Evolutionary conservation across 2,113 vertebrate genomes (phyloP).

Genomic region (Ciconia stormi): DNA sequence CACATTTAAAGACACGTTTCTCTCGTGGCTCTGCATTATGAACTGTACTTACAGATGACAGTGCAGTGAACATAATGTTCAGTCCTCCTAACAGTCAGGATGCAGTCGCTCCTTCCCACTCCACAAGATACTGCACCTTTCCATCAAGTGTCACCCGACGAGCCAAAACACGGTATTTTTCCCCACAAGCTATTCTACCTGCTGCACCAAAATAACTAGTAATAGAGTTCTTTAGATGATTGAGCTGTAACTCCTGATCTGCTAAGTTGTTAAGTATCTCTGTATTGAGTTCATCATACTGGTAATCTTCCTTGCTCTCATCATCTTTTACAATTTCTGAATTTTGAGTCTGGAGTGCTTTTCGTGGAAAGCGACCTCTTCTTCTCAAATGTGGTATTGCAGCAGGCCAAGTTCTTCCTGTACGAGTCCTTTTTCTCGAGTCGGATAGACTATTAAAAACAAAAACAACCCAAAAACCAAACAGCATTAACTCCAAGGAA

Average conservation of each 20-base stretch:
- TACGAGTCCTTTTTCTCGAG: slow-evolving; percentile 86
- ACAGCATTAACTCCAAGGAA: background rate
- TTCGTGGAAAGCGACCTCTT: slow-evolving; percentile 88
- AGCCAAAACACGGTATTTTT: slow-evolving; percentile 95
- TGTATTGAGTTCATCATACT: slow-evolving; percentile 86
- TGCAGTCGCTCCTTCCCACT: slow-evolving; percentile 98
- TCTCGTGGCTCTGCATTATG: slow-evolving; percentile 61
- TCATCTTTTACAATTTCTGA: slow-evolving; percentile 85
- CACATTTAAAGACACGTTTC: slow-evolving; percentile 62
- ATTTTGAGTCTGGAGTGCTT: slow-evolving; percentile 88
- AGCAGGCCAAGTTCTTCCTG: slow-evolving; percentile 85
- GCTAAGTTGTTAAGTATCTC: slow-evolving; percentile 92
- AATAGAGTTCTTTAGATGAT: slow-evolving; percentile 96
- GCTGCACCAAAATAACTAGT: slow-evolving; percentile 97
- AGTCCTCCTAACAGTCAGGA: slow-evolving; percentile 86
- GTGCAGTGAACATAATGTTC: slow-evolving; percentile 79
- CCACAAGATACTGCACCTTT: slow-evolving; percentile 98
- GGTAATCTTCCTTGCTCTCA: slow-evolving; percentile 82
- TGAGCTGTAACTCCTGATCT: slow-evolving; percentile 91
- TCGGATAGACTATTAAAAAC: slow-evolving; percentile 75
- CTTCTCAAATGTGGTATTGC: slow-evolving; percentile 85
- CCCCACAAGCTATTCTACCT: slow-evolving; percentile 95
- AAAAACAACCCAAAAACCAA: background rate
- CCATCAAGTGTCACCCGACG: slow-evolving; percentile 93
- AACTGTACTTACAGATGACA: slow-evolving; percentile 75